Percentiles rank a stretch among this genome's conserved stretches.
phyloP scores from a whole-genome alignment of 2,888 invertebrate species.

The Bombylius major region DNA sequence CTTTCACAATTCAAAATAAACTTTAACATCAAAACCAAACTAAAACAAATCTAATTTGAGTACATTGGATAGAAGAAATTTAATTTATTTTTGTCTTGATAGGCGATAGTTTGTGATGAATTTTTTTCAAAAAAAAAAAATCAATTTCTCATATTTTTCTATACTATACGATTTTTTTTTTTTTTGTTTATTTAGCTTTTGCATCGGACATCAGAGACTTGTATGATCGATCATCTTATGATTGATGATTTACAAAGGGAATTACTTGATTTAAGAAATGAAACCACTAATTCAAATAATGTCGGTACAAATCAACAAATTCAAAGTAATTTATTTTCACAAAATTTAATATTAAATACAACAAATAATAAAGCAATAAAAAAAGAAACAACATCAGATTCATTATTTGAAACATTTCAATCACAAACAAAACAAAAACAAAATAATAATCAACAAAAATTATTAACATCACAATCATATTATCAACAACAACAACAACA shows the following conservation, averaged over 20 bases:
- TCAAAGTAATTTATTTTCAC: background rate
- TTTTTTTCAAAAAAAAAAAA: no score
- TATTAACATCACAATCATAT: background rate
- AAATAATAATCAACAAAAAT: background rate
- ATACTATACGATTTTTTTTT: background rate
- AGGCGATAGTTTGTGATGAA: no score
- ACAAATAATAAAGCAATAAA: background rate
- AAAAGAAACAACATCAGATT: background rate
- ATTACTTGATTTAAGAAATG: slow-evolving; percentile 46
- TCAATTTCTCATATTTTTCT: no score
- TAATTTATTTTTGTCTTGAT: no score
- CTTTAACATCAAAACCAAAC: no score
- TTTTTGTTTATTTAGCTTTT: slow-evolving; percentile 42
- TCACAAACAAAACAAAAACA: background rate
- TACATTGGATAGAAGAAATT: no score
- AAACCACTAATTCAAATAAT: slow-evolving; percentile 22
- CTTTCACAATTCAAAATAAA: no score
- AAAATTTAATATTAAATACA: background rate
- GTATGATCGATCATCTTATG: slow-evolving; percentile 64
- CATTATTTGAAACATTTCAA: background rate
- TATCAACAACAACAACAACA: background rate
- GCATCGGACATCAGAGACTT: slow-evolving; percentile 60
- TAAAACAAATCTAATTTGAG: no score
- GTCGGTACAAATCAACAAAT: slow-evolving; percentile 4
- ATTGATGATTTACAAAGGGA: slow-evolving; percentile 57